These are phyloP conservation scores for Cheirogaleus major DNA, from an alignment of 2,797 vertebrate species.

Conservation along the genomic window DNA sequence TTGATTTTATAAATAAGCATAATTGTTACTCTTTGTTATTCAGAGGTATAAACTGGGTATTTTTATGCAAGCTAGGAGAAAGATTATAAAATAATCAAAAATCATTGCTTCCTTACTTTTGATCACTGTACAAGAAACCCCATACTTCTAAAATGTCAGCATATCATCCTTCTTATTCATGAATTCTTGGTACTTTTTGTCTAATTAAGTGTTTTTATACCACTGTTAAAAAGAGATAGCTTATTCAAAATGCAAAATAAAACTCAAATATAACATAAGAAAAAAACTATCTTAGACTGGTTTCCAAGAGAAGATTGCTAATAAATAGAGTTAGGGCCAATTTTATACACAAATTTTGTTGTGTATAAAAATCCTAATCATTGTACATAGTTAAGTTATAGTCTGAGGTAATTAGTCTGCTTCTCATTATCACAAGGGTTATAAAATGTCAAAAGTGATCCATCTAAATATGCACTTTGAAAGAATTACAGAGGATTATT, in stretches of 20 bases:
- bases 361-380: not conserved
- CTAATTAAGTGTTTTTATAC: not conserved
- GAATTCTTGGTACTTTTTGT: not conserved
- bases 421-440: not conserved
- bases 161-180: not conserved
- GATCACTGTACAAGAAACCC: not conserved
- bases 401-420: not conserved
- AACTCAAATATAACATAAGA: not conserved
- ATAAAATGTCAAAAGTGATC: not conserved
- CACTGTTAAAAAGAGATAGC: not conserved
- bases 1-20: not conserved
- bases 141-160: not conserved
- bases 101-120: not conserved
- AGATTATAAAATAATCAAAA: not conserved
- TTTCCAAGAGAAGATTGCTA: not conserved
- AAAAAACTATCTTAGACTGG: not conserved
- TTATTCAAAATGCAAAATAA: not conserved
- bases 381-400: not conserved
- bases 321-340: not conserved
- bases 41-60: not conserved
- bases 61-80: not conserved
- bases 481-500: not conserved
- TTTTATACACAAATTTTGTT: not conserved
- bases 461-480: not conserved
- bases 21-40: not conserved